These are phyloP conservation scores for Lordiphosa mommai DNA, from an alignment of 1,140 invertebrate genomes.

Conservation along the genomic window DNA sequence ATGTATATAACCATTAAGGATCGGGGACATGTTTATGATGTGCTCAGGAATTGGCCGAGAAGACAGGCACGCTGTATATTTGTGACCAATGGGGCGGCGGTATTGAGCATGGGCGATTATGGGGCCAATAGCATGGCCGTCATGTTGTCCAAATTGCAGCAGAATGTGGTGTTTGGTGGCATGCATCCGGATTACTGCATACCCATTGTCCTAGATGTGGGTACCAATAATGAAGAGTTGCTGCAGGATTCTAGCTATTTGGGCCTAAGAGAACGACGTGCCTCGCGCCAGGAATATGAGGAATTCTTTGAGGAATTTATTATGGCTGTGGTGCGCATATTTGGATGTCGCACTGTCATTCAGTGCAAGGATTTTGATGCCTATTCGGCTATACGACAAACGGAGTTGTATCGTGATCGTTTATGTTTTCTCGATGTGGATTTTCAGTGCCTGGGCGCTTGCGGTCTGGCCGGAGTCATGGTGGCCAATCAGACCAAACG, in stretches of 20 bases:
- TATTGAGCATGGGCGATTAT: slow-evolving; percentile 95
- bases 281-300: slow-evolving; percentile 91
- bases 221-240: slow-evolving; percentile 92
- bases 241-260: slow-evolving; percentile 95
- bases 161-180: slow-evolving; percentile 95
- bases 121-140: slow-evolving; percentile 97
- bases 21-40: slow-evolving; percentile 92
- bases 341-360: slow-evolving; percentile 90
- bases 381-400: slow-evolving; percentile 91
- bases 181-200: slow-evolving; percentile 94
- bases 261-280: slow-evolving; percentile 90
- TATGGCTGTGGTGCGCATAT: slow-evolving; percentile 86
- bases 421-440: slow-evolving; percentile 98
- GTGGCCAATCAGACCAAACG: slow-evolving; percentile 89
- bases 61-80: slow-evolving; percentile 90
- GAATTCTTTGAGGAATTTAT: slow-evolving; percentile 93
- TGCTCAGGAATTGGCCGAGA: slow-evolving; percentile 91
- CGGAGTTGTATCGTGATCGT: slow-evolving; percentile 90
- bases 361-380: slow-evolving; percentile 98
- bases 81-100: slow-evolving; percentile 96
- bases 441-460: slow-evolving; percentile 95
- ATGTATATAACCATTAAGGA: slow-evolving; percentile 99
- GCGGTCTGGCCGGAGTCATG: slow-evolving; percentile 95
- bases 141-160: slow-evolving; percentile 92
- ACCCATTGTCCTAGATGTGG: slow-evolving; percentile 94